Evolutionary conservation across 1,140 invertebrate species (phyloP).

Genomic region (Andrena cerasifolii): DNA sequence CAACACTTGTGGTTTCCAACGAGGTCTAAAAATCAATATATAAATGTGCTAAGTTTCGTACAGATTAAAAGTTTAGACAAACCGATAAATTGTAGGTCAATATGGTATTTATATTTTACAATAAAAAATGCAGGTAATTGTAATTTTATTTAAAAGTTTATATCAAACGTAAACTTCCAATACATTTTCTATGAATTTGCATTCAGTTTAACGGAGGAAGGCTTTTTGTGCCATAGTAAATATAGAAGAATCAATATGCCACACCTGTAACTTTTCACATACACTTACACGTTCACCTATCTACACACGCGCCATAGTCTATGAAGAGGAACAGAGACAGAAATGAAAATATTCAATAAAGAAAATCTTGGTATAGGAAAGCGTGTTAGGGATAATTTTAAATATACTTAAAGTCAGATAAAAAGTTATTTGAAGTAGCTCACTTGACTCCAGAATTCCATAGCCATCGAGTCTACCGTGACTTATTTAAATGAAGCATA

Average conservation of each 20-base stretch:
- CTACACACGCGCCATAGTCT: too few relatives aligned
- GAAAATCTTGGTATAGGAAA: too few relatives aligned
- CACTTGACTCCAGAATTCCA: too few relatives aligned
- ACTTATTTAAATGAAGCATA: too few relatives aligned
- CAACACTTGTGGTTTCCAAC: conserved; percentile 66
- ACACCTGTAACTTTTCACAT: conserved; percentile 48
- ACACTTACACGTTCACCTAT: conserved; percentile 10
- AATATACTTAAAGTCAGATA: too few relatives aligned
- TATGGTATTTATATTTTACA: not conserved
- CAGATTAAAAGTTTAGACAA: not conserved
- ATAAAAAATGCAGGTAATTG: not conserved
- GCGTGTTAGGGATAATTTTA: too few relatives aligned
- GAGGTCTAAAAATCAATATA: conserved; percentile 58
- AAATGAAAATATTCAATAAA: too few relatives aligned
- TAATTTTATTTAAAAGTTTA: not conserved
- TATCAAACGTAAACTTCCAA: not conserved
- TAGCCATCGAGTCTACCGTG: too few relatives aligned
- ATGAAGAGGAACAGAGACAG: not conserved
- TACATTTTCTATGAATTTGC: conserved; percentile 5
- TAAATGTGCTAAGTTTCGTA: not conserved
- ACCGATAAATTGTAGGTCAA: too few relatives aligned
- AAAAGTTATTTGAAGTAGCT: too few relatives aligned
- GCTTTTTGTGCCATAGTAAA: conserved; percentile 32
- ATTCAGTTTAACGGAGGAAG: conserved; percentile 10
- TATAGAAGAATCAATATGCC: conserved; percentile 52